Evolutionary conservation across 37 sponge, comb jelly and placozoan species (phyloP), one percentile per base, ranked within the genome.

Genomic region (Aplysina aerophoba): DNA sequence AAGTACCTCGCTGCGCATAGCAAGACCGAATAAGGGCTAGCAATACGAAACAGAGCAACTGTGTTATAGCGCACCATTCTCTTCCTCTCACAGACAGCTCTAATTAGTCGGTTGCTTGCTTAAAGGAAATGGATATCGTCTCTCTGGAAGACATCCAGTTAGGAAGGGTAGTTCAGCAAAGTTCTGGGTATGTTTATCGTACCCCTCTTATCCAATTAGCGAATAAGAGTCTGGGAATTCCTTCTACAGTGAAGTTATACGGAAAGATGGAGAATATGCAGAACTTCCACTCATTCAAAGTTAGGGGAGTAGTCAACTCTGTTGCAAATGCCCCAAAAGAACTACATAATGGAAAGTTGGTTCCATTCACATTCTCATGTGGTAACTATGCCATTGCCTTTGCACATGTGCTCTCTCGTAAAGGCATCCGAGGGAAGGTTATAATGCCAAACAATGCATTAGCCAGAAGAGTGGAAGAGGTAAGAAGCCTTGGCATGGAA

Each of bases 361-460:
- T 34, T 39, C 66, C 90, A n/a, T 44, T 91, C 19, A 87, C 91
- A 36, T 88, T 91, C 85, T 91, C 91, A 19, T 87, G 80, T n/a
- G 91, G 91, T 4, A 91, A 91, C 64, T 87, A 81, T 60, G 91
- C 89, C 5, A 67, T 87, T 33, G 74, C 91, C 14, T 87, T 91
- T 55, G 79, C 91, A 11, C 67, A 87, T n/a, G 36, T 91, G 21
- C 86, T 86, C 72, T 57, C 37, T 15, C 71, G 66, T 25, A 25
- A 36, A n/a, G 34, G 55, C 16, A 40, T 91, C 35, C 62, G 24
- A 38, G 91, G 85, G 4, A 55, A 62, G 1, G 85, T 91, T 31
- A 8, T 85, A 19, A 91, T 91, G 91, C 91, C 91, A 6, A 57
- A 62, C 37, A 57, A 68, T 31, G 87, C 85, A 20, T 88, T 84